Evolutionary conservation across 2,888 invertebrate genomes (phyloP).

Genomic region (Dermolepida albohirtum): DNA sequence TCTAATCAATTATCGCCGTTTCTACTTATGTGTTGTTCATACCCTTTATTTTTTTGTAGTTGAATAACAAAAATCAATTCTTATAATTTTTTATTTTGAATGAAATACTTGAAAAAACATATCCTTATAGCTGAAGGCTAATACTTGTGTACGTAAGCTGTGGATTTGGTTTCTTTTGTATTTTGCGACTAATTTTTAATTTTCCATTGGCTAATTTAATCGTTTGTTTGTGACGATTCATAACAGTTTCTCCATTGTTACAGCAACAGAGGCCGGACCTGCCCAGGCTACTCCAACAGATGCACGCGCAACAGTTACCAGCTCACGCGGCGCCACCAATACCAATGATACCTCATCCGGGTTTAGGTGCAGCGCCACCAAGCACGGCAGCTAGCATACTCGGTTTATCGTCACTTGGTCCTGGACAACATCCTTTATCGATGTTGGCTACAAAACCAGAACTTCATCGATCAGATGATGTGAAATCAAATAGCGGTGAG

Average conservation of each 20-base stretch:
- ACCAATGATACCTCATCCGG: constrained; percentile 78
- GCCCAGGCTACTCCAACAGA: constrained; percentile 87
- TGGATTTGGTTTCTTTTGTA: constrained; percentile 10
- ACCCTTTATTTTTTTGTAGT: too few species aligned
- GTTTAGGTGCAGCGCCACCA: constrained; percentile 69
- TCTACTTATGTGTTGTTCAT: too few species aligned
- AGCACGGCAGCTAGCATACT: constrained; percentile 72
- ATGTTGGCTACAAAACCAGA: constrained; percentile 84
- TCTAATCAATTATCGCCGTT: too few species aligned
- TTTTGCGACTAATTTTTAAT: constrained; percentile 26
- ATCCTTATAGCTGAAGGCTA: constrained; percentile 14
- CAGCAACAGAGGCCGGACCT: constrained; percentile 90
- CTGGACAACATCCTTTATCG: constrained; percentile 80
- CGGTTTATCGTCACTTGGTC: constrained; percentile 72
- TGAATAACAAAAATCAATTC: too few species aligned
- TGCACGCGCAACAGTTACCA: constrained; percentile 90
- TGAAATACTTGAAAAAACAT: constrained; percentile 3
- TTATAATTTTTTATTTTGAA: too few species aligned
- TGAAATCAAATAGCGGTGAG: constrained; percentile 82
- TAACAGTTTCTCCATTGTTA: constrained; percentile 57
- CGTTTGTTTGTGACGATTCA: background rate
- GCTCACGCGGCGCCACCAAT: constrained; percentile 80
- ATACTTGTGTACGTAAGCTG: background rate
- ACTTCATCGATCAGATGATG: constrained; percentile 80
- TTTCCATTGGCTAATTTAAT: background rate